A percentile compares a stretch with the other conserved stretches of the same genome.
Conservation (phyloP, 2,888 invertebrate genomes). For the Brenthis ino region DNA sequence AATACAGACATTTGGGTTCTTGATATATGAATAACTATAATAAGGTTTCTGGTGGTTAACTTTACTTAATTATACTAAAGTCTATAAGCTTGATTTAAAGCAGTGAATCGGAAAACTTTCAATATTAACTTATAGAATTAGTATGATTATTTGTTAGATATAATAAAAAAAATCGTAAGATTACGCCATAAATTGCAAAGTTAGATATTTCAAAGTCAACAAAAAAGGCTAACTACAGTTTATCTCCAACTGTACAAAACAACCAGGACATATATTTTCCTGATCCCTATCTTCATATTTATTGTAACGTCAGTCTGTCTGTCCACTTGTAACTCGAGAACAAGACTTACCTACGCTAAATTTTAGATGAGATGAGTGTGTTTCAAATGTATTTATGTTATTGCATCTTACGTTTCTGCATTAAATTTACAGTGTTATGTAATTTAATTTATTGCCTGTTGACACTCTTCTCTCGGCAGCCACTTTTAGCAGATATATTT, state of each 20-base stretch:
- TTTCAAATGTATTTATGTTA: slow-evolving; percentile 28
- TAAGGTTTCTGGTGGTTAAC: too few species aligned
- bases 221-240: too few species aligned
- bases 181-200: too few species aligned
- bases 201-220: too few species aligned
- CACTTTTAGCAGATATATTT: slow-evolving; percentile 18
- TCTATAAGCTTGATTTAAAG: too few species aligned
- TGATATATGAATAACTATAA: too few species aligned
- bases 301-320: slow-evolving; percentile 24
- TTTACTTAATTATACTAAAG: too few species aligned
- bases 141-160: too few species aligned
- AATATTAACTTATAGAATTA: too few species aligned
- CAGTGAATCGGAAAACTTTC: too few species aligned
- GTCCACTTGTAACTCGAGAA: slow-evolving; percentile 26
- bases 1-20: too few species aligned
- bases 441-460: slow-evolving; percentile 23
- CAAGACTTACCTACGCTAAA: slow-evolving; percentile 10
- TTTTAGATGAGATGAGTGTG: slow-evolving; percentile 21
- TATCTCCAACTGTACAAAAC: background rate
- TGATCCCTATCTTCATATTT: slow-evolving; percentile 32
- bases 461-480: slow-evolving; percentile 25
- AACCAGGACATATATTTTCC: background rate
- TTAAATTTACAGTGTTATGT: slow-evolving; percentile 23
- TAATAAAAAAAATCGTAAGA: too few species aligned
- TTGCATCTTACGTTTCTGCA: slow-evolving; percentile 12